Base-by-base conservation (phyloP, 1,140 invertebrate genomes). In the Ephestia elutella region DNA sequence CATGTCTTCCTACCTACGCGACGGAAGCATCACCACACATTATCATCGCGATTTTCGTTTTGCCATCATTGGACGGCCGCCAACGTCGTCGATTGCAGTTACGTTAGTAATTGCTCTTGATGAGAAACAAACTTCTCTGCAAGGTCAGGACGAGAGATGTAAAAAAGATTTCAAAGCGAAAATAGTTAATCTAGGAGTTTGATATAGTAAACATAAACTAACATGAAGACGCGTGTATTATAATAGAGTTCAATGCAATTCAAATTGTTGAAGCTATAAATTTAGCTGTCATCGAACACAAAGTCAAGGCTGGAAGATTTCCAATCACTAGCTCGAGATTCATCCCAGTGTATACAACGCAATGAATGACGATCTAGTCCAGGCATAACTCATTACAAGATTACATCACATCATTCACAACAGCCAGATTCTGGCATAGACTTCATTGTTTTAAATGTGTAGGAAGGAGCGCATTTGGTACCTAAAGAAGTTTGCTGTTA, bases 1-100 rank as follows among this genome's bases (percentile, higher is more conserved):
- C 49, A 50, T 57, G 49, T 54, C 57, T 54, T 20, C 10, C 30
- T 49, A 21, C 63, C 65, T 66, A 67, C 68, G 66, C 59, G 60
- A 48, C 61, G 65, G 60, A 66, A 65, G 65, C 65, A 59, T 60
- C 63, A 60, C 59, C 65, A 67, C 62, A 50, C 62, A 67, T 61
- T 59, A 62, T 59, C 61, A 54, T 56, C 58, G 21, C 49, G 56
- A 66, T 71, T 73, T 74, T 69, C 68, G 70, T 71, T 70, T 66
- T 68, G 70, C 64, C 70, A 65, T 57, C 57, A 60, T 75, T 86
- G 83, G 83, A 75, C n/a, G 10, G 7, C 48, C 20, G 82, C 79
- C 83, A 84, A 71, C 68, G 63, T 38, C 62, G 38, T 57, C 60
- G 57, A 63, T 65, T 64, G 59, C 66, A 60, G 61, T 65, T 60